Evolutionary conservation across 2,888 invertebrate genomes (phyloP).

Genomic region (Drosophila quinaria): DNA sequence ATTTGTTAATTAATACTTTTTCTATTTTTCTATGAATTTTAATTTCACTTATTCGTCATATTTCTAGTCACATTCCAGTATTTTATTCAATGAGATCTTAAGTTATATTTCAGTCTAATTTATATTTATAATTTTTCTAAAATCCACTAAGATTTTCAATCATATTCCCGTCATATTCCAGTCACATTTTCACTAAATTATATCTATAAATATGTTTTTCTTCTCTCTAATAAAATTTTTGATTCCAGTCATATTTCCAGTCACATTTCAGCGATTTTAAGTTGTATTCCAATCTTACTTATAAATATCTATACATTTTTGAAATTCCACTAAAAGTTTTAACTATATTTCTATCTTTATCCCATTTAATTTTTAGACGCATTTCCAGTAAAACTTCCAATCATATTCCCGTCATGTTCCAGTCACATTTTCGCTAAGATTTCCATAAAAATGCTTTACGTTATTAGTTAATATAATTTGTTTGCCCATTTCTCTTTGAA

Average conservation of each 20-base stretch:
- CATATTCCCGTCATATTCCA: not conserved
- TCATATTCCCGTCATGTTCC: not conserved
- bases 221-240: too few relatives aligned
- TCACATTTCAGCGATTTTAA: not conserved
- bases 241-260: not conserved
- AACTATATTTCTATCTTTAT: too few relatives aligned
- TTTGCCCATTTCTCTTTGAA: not conserved
- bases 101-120: not conserved
- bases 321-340: too few relatives aligned
- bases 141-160: not conserved
- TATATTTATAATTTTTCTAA: too few relatives aligned
- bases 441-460: not conserved
- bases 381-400: not conserved
- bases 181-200: not conserved
- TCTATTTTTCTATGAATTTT: too few relatives aligned
- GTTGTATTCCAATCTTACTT: not conserved
- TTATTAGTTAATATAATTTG: not conserved
- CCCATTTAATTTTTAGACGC: not conserved
- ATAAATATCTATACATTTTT: too few relatives aligned
- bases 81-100: not conserved
- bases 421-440: not conserved
- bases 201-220: too few relatives aligned
- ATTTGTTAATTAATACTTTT: too few relatives aligned
- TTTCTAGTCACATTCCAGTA: not conserved
- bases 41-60: too few relatives aligned